A percentile compares a stretch with the other conserved stretches of the same genome.
Evolutionary conservation across 1,140 invertebrate species (phyloP).

Genomic region (Lasaia peninsularis): DNA sequence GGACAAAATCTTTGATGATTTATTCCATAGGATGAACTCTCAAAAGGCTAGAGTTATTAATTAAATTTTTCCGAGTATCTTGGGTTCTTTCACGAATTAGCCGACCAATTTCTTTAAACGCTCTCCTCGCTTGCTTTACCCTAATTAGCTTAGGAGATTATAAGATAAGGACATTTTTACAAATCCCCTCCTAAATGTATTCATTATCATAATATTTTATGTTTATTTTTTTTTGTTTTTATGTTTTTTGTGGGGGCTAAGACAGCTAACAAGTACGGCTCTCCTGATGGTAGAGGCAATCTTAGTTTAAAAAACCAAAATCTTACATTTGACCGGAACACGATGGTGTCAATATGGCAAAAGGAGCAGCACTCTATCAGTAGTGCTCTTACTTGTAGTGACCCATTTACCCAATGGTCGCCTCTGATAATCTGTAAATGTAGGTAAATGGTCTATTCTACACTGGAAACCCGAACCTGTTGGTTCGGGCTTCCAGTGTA

Average conservation of each 20-base stretch:
- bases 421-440: too few species aligned
- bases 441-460: too few species aligned
- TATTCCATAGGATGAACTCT: slow-evolving; percentile 19
- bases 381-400: too few species aligned
- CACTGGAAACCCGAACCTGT: too few species aligned
- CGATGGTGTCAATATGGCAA: too few species aligned
- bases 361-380: too few species aligned
- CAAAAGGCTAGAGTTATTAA: slow-evolving; percentile 40
- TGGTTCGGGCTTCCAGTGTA: too few species aligned
- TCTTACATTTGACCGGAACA: too few species aligned
- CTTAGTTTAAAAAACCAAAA: too few species aligned
- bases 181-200: slow-evolving; percentile 42
- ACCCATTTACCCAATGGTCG: too few species aligned
- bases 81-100: slow-evolving; percentile 32
- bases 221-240: slow-evolving; percentile 17
- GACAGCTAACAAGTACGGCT: neutral
- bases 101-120: slow-evolving; percentile 53
- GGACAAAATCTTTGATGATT: slow-evolving; percentile 19
- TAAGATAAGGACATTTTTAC: slow-evolving; percentile 34
- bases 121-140: slow-evolving; percentile 43
- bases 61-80: slow-evolving; percentile 43
- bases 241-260: too few species aligned
- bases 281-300: too few species aligned
- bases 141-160: slow-evolving; percentile 60
- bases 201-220: slow-evolving; percentile 46